Percentiles rank a stretch among this genome's conserved stretches.
Conservation (phyloP, 2,113 vertebrate genomes). For the Parotia lawesii region DNA sequence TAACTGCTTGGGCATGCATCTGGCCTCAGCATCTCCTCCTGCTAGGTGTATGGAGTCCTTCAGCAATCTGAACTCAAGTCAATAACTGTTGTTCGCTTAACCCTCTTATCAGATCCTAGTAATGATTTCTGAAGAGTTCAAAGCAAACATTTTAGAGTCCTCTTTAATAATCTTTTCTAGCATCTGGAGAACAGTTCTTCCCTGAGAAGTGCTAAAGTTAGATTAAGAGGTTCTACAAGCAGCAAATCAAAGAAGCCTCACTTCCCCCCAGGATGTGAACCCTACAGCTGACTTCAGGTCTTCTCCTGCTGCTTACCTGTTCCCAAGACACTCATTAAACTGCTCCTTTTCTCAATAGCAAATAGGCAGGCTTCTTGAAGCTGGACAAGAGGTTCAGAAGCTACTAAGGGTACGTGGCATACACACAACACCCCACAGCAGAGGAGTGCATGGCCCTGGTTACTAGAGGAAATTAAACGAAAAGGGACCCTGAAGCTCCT, state of each 20-base stretch:
- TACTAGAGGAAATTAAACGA: not conserved
- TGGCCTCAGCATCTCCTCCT: not conserved
- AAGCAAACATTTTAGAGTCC: not conserved
- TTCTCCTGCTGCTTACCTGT: not conserved
- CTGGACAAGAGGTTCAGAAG: not conserved
- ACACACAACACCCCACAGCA: fast-evolving
- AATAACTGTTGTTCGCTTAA: not conserved
- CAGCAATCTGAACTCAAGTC: not conserved
- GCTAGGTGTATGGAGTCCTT: not conserved
- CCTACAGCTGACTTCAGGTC: not conserved
- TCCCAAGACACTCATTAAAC: not conserved
- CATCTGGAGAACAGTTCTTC: conserved; percentile 15
- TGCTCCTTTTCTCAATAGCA: not conserved
- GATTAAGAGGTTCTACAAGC: not conserved
- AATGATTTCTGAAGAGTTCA: not conserved
- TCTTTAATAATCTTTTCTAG: not conserved
- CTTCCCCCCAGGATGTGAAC: not conserved
- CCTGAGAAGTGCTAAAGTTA: not conserved
- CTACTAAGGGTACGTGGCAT: not conserved
- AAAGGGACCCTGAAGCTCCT: not conserved
- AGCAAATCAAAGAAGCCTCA: not conserved
- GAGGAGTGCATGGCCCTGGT: not conserved
- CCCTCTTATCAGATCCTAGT: not conserved
- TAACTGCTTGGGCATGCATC: not conserved
- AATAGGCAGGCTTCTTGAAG: not conserved